Evolutionary conservation across 2,113 vertebrate genomes (phyloP).

Genomic region (Galemys pyrenaicus): DNA sequence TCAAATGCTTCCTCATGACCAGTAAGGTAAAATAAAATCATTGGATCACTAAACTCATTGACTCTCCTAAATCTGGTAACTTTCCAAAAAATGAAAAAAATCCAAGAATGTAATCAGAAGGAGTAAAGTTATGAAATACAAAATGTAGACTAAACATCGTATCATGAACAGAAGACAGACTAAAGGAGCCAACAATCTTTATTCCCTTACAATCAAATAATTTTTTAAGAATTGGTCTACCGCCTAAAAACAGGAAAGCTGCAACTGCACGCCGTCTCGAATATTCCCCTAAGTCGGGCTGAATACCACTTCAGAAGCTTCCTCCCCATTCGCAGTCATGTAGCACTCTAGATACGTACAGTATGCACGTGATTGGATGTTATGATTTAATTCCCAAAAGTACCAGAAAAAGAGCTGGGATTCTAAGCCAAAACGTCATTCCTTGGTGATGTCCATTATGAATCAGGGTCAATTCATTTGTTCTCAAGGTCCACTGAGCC

Average conservation of each 20-base stretch:
- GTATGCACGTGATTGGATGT: background rate
- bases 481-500: background rate
- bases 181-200: background rate
- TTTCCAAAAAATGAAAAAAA: background rate
- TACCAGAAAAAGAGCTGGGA: background rate
- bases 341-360: background rate
- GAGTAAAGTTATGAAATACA: slow-evolving; percentile 6
- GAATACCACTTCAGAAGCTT: background rate
- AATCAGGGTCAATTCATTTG: background rate
- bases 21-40: slow-evolving; percentile 42
- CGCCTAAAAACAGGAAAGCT: background rate
- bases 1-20: background rate
- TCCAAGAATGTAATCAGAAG: background rate
- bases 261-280: background rate
- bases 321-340: slow-evolving; percentile 5
- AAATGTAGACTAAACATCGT: slow-evolving; percentile 9
- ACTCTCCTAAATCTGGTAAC: background rate
- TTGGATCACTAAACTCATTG: background rate
- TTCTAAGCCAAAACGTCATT: background rate
- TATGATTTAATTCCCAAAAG: background rate
- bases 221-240: background rate
- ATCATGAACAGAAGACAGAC: background rate
- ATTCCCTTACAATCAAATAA: background rate
- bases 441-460: background rate
- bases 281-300: background rate